phyloP scores from a whole-genome alignment of 2,888 invertebrate species.

The Hypolimnas misippus region DNA sequence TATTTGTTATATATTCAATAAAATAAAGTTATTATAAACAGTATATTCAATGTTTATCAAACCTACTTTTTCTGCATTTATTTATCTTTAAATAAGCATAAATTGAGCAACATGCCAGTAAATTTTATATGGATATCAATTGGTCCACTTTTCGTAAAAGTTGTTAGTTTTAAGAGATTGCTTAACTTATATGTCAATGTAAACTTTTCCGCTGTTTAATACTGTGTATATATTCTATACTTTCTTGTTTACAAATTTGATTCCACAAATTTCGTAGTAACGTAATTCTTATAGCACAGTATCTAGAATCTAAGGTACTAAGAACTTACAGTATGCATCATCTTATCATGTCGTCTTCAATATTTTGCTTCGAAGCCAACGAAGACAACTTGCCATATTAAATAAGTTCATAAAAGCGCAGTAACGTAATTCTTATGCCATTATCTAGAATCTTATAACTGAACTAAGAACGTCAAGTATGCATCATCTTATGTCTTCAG shows the following conservation, averaged over 20 bases:
- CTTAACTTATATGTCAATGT: background rate
- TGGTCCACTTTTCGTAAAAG: background rate
- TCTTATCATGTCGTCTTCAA: too few species aligned
- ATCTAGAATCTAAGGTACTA: too few species aligned
- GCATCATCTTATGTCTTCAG: too few species aligned
- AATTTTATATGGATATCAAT: background rate
- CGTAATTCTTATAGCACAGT: too few species aligned
- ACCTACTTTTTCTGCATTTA: background rate
- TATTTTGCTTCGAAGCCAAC: too few species aligned
- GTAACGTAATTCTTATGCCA: too few species aligned
- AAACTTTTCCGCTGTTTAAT: background rate
- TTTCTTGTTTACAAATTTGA: too few species aligned
- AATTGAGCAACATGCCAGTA: background rate
- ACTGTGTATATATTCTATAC: background rate
- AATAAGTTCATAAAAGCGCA: too few species aligned
- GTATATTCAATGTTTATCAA: background rate
- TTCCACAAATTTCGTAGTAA: background rate
- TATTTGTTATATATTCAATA: conserved; percentile 9
- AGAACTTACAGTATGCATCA: too few species aligned
- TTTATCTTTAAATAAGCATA: background rate
- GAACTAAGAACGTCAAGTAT: too few species aligned
- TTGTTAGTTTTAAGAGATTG: background rate
- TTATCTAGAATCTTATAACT: too few species aligned
- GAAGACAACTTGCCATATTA: too few species aligned
- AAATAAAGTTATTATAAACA: background rate